Conservation (phyloP, 2,113 vertebrate genomes). For the Salvator merianae region DNA sequence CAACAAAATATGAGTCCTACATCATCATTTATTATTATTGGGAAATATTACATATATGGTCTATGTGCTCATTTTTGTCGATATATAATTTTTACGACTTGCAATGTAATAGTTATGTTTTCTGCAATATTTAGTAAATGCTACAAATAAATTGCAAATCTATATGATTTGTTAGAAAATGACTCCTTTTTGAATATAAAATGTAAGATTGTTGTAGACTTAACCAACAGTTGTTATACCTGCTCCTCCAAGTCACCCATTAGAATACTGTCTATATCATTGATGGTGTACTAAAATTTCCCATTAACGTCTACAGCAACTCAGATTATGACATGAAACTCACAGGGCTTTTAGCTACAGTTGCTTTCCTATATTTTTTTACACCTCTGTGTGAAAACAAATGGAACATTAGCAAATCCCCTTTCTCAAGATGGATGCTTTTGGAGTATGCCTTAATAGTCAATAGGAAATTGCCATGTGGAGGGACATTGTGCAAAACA, state of each 20-base stretch:
- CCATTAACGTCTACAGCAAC: background rate
- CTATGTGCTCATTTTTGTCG: background rate
- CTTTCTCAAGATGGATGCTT: background rate
- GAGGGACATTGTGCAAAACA: background rate
- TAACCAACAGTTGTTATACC: constrained; percentile 1
- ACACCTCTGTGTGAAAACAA: background rate
- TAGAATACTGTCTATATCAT: background rate
- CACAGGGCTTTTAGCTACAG: background rate
- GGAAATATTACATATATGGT: background rate
- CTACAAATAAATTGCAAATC: constrained; percentile 27
- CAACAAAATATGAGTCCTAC: background rate
- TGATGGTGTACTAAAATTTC: constrained; percentile 5
- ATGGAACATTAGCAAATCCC: background rate
- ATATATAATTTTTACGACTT: constrained; percentile 11
- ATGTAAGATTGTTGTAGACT: constrained; percentile 7
- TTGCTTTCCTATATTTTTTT: background rate
- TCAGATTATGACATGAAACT: background rate
- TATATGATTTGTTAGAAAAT: constrained; percentile 16
- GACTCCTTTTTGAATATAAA: background rate
- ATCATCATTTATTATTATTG: constrained; percentile 13
- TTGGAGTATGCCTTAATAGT: background rate
- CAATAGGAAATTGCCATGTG: background rate
- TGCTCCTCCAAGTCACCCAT: background rate
- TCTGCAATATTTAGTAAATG: constrained; percentile 29
- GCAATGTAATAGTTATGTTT: constrained; percentile 40